Percentiles rank a stretch among this genome's conserved stretches.
Evolutionary conservation across 1,140 invertebrate species (phyloP).

Genomic region (Drosophila funebris): DNA sequence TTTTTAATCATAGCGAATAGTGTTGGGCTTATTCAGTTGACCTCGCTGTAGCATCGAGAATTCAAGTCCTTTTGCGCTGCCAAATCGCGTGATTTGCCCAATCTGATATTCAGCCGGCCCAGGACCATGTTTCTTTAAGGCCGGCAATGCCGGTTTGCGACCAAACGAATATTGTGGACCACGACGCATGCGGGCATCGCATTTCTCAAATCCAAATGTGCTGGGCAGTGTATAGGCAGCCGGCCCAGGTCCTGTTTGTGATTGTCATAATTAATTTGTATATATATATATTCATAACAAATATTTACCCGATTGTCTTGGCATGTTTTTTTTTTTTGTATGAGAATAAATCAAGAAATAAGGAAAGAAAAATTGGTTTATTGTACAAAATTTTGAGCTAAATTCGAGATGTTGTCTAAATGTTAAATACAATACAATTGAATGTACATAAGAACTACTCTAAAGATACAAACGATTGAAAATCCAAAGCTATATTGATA

Average conservation of each 20-base stretch:
- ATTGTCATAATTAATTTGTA: not conserved
- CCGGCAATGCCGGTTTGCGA: slow-evolving; percentile 8
- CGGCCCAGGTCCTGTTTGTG: slow-evolving; percentile 27
- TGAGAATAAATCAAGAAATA: not conserved
- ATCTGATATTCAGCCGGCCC: slow-evolving; percentile 38
- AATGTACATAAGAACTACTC: not conserved
- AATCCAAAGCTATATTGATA: not conserved
- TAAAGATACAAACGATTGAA: not conserved
- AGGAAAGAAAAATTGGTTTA: not conserved
- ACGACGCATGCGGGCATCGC: slow-evolving; percentile 21
- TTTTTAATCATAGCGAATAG: slow-evolving; percentile 17
- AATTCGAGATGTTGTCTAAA: slow-evolving; percentile 5
- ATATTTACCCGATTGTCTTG: slow-evolving; percentile 19
- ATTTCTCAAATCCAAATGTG: slow-evolving; percentile 23
- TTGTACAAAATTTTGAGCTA: slow-evolving; percentile 18
- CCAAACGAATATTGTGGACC: slow-evolving; percentile 40
- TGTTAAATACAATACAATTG: not conserved
- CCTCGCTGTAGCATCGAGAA: slow-evolving; percentile 27
- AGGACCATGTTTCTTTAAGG: slow-evolving; percentile 18
- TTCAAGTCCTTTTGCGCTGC: slow-evolving; percentile 22
- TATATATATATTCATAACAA: not conserved
- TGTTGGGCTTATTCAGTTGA: slow-evolving; percentile 19
- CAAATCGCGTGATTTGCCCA: slow-evolving; percentile 31
- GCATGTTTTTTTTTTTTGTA: not conserved
- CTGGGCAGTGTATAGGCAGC: slow-evolving; percentile 35